Conservation (phyloP, 2,113 vertebrate species). For the Leptobrachium ailaonicum region DNA sequence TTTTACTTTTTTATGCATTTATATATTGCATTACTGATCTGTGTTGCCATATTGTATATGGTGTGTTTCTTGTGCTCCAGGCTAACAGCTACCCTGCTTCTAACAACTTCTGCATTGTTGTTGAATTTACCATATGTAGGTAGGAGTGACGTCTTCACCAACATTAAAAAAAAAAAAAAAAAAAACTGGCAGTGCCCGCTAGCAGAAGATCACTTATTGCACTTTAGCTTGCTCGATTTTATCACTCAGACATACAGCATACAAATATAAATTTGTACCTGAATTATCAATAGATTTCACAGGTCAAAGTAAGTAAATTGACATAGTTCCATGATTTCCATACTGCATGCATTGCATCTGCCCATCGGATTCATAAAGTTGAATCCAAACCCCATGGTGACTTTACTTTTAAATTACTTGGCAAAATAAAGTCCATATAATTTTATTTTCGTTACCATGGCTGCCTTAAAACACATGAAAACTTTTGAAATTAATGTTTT, state of each 20-base stretch:
- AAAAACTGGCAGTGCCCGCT: not conserved
- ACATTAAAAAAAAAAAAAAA: not conserved
- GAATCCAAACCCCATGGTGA: no score
- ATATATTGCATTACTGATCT: not conserved
- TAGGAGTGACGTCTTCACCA: constrained; percentile 12
- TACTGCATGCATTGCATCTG: no score
- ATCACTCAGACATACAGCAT: not conserved
- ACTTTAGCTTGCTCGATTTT: not conserved
- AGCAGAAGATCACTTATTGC: not conserved
- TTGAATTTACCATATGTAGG: constrained; percentile 16
- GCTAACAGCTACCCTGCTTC: constrained; percentile 45
- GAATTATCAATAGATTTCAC: not conserved
- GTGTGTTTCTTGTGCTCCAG: constrained; percentile 45
- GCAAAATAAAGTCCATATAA: no score
- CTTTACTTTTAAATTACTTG: no score
- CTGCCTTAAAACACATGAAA: no score
- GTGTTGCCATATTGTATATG: not conserved
- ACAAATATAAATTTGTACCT: not conserved
- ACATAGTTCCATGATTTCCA: no score
- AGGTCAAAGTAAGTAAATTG: not conserved
- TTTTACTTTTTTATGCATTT: not conserved
- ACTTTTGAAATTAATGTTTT: no score
- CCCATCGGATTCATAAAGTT: no score
- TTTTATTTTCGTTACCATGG: no score
- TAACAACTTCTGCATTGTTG: constrained; percentile 39